Percentiles rank a stretch among this genome's conserved stretches.
phyloP scores from a whole-genome alignment of 2,797 vertebrate genomes.

The Leucoraja ocellata region DNA sequence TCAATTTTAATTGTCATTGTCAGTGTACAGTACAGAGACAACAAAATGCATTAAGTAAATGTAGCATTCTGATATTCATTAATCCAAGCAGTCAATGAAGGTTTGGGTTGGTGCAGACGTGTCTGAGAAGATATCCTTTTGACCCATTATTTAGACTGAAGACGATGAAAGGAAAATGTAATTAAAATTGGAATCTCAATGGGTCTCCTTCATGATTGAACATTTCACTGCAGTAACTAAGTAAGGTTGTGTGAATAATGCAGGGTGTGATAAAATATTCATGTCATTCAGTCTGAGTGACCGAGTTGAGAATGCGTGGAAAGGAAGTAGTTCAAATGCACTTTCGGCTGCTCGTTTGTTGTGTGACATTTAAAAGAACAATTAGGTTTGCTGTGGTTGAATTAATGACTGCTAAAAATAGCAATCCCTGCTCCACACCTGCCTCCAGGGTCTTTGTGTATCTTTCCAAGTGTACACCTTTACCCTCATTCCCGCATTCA shows the following conservation, averaged over 20 bases:
- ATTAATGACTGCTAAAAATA: constrained; percentile 36
- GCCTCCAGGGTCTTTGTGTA: neutral
- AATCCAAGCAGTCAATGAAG: neutral
- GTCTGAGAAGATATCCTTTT: neutral
- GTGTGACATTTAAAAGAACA: constrained; percentile 36
- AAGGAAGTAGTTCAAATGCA: constrained; percentile 24
- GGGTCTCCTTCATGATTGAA: constrained; percentile 20
- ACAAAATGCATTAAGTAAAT: too few relatives aligned
- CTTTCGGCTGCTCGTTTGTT: constrained; percentile 30
- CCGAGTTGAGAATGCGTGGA: constrained; percentile 13
- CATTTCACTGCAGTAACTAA: constrained; percentile 28
- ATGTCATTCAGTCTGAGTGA: constrained; percentile 25
- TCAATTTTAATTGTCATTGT: too few relatives aligned
- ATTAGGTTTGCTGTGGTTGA: constrained; percentile 33
- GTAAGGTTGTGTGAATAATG: constrained; percentile 37
- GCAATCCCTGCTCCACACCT: neutral
- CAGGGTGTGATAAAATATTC: constrained; percentile 24
- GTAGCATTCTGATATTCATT: neutral
- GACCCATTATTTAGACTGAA: neutral
- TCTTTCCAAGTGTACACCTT: neutral
- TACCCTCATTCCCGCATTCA: neutral
- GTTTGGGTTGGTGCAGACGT: neutral
- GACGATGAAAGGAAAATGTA: neutral
- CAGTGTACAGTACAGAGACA: too few relatives aligned
- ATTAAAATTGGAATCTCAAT: constrained; percentile 15